These are phyloP conservation scores for Circaetus cinerascens DNA, from an alignment of 2,113 vertebrate genomes.

Conservation along the genomic window DNA sequence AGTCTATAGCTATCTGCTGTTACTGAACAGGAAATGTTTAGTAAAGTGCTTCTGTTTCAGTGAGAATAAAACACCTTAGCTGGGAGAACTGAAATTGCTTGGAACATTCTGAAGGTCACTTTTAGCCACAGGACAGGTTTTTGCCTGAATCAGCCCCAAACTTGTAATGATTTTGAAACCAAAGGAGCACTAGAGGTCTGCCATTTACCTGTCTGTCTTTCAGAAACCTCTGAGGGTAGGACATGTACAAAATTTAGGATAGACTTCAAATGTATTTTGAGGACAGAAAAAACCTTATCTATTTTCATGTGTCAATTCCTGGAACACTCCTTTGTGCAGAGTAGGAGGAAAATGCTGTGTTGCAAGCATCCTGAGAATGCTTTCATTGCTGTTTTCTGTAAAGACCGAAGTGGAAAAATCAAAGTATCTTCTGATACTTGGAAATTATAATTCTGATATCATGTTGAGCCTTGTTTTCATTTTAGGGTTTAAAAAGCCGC, in stretches of 20 bases:
- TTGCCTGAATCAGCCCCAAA: not conserved
- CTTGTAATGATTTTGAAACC: not conserved
- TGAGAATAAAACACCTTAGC: not conserved
- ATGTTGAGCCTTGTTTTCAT: not conserved
- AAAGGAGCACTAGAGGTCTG: not conserved
- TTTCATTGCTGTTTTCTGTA: not conserved
- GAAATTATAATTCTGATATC: not conserved
- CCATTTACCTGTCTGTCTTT: not conserved
- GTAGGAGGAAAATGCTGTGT: not conserved
- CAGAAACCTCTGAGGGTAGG: not conserved
- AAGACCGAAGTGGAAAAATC: not conserved
- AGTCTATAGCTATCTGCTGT: not conserved
- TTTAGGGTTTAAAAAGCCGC: constrained; percentile 82
- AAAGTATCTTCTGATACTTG: not conserved
- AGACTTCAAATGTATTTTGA: not conserved
- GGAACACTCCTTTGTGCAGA: not conserved
- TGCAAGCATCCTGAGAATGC: not conserved
- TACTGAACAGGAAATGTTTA: not conserved
- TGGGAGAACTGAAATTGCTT: not conserved
- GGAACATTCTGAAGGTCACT: not conserved
- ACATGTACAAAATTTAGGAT: not conserved
- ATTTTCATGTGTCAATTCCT: not conserved
- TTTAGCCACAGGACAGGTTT: not conserved
- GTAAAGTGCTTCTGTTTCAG: not conserved
- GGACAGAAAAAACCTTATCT: rapidly evolving